Conservation (phyloP, 2,113 vertebrate genomes). For the Catharus minimus region DNA sequence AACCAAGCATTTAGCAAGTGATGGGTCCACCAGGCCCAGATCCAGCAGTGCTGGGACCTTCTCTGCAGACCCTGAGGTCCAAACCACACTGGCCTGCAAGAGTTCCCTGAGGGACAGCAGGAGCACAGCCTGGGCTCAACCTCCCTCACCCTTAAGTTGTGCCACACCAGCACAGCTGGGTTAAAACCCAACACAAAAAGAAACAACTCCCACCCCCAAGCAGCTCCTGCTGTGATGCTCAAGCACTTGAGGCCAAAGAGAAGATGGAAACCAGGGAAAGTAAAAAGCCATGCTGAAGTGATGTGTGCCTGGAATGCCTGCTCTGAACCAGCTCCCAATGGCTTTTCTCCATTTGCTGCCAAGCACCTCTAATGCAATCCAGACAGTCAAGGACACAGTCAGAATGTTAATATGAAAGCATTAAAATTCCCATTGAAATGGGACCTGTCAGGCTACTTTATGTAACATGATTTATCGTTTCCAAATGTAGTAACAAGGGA, state of each 20-base stretch:
- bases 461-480: constrained; percentile 63
- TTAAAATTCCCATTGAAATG: constrained; percentile 64
- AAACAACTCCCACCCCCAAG: not conserved
- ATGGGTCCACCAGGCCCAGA: not conserved
- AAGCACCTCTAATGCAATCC: constrained; percentile 58
- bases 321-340: constrained; percentile 4
- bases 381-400: constrained; percentile 51
- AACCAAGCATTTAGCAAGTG: not conserved
- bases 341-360: constrained; percentile 51
- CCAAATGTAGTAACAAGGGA: constrained; percentile 64
- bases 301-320: not conserved
- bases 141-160: too few relatives aligned
- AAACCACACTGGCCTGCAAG: fast-evolving
- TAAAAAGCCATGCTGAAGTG: not conserved
- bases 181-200: not conserved
- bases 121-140: not conserved
- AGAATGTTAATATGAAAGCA: constrained; percentile 66
- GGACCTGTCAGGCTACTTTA: constrained; percentile 61
- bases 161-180: fast-evolving
- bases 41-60: not conserved
- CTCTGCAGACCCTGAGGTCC: not conserved
- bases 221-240: not conserved
- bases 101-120: fast-evolving
- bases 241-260: not conserved
- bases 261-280: not conserved